These are phyloP conservation scores for Euclidia mi DNA, from an alignment of 2,888 invertebrate genomes.

Conservation along the genomic window DNA sequence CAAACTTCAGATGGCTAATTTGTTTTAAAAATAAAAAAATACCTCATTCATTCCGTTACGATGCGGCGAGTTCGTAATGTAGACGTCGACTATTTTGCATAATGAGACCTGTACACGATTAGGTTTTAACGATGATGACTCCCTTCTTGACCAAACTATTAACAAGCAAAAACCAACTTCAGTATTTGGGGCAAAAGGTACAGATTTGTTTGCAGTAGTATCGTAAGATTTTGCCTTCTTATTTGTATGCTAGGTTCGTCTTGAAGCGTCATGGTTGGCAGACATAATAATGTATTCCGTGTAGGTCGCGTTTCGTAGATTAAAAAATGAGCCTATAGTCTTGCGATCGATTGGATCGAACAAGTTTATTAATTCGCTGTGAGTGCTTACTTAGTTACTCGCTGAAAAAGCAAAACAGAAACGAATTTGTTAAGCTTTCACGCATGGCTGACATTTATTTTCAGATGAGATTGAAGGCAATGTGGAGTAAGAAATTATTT, in stretches of 20 bases:
- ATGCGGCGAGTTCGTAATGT: conserved; percentile 71
- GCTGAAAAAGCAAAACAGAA: background rate
- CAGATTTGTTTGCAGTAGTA: conserved; percentile 37
- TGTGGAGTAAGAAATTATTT: too few species aligned
- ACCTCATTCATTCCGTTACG: conserved; percentile 48
- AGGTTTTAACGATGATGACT: conserved; percentile 86
- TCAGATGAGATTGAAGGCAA: too few species aligned
- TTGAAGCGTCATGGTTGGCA: conserved; percentile 79
- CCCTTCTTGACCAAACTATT: conserved; percentile 45
- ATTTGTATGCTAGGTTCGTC: conserved; percentile 78
- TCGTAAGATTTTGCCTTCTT: conserved; percentile 65
- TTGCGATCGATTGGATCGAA: conserved; percentile 18
- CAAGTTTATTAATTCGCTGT: conserved; percentile 11
- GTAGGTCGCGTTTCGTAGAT: conserved; percentile 67
- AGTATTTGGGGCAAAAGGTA: conserved; percentile 24
- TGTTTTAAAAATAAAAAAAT: conserved; percentile 47
- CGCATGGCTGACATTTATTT: too few species aligned
- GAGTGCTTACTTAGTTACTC: background rate
- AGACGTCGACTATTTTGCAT: conserved; percentile 77
- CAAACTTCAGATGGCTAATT: conserved; percentile 19
- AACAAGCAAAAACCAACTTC: conserved; percentile 51
- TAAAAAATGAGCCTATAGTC: conserved; percentile 64
- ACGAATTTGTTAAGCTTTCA: too few species aligned
- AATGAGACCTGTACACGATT: conserved; percentile 85
- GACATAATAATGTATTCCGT: too few species aligned